Evolutionary conservation across 1,140 invertebrate species (phyloP), one percentile per base, ranked within the genome.

Genomic region (Parapsyche elsis): DNA sequence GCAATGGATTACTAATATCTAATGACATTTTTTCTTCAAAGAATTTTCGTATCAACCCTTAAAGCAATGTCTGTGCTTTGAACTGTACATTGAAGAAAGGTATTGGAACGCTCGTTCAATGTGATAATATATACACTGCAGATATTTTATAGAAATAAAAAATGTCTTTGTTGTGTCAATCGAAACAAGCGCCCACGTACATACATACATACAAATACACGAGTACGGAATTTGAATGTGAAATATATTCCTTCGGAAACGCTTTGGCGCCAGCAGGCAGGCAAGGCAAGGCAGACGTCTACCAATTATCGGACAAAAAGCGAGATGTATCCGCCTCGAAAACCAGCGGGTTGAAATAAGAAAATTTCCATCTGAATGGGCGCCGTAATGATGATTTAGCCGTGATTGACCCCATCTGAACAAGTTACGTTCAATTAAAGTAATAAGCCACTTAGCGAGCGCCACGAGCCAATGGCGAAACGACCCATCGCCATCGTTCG

Each of bases 321-420:
- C 74, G 71, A 81, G 73, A 71, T 78, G 76, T 45, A 73, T 46
- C 38, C 71, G 71, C n/a, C 9, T 46, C 71, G 71, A 16, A 38
- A 46, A 44, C 71, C 53, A 46, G 19, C 57, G 53, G 38, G 45
- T 38, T 21, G 71, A 71, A 80, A 80, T 82, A 78, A 74, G 79
- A 76, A 80, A 78, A 79, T 80, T 82, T 80, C 67, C 76, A 77
- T 74, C 49, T 82, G 81, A 82, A 82, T 82, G 74, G 59, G 59
- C 74, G 26, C 19, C 38, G 71, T 80, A 82, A 82, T 71, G 81
- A 82, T 82, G 79, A 82, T 78, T 80, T 73, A 80, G 74, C 24
- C 44, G 44, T 76, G 81, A 82, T 80, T 82, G 79, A 82, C 81
- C 76, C 21, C 44, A 71, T 76, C 46, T 77, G 71, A 64, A 74